Evolutionary conservation across 1,140 invertebrate species (phyloP).

Genomic region (Drosophila guanche): DNA sequence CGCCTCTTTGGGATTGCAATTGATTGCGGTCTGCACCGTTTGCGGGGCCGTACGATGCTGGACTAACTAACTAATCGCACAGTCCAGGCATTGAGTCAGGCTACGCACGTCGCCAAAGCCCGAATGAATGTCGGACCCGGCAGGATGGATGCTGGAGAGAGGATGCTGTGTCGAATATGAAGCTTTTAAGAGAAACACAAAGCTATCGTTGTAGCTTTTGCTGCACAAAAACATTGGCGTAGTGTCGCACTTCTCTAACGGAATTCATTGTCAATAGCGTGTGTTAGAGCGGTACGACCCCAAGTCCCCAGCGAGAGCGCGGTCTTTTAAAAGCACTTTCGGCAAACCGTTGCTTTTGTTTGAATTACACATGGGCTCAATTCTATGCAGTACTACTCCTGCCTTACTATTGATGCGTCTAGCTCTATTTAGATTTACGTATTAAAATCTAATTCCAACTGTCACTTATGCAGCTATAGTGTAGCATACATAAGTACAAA

Average conservation of each 20-base stretch:
- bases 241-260: conserved; percentile 36
- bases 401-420: no score
- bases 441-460: no score
- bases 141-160: conserved; percentile 20
- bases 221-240: background rate
- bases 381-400: no score
- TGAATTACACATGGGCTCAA: no score
- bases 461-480: no score
- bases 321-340: conserved; percentile 35
- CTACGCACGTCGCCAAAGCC: conserved; percentile 11
- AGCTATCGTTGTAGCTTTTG: conserved; percentile 17
- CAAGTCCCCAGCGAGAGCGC: conserved; percentile 8
- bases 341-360: background rate
- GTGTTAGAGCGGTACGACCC: conserved; percentile 21
- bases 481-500: no score
- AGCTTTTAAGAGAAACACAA: conserved; percentile 44
- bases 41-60: conserved; percentile 52
- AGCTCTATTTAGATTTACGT: no score
- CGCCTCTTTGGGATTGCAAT: conserved; percentile 19
- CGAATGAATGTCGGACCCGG: conserved; percentile 1
- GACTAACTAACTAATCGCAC: conserved; percentile 27
- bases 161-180: conserved; percentile 20
- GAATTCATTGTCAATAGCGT: background rate
- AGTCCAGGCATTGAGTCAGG: conserved; percentile 14
- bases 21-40: conserved; percentile 36